Evolutionary conservation across 1,140 invertebrate species (phyloP).

Genomic region (Drosophila busckii): DNA sequence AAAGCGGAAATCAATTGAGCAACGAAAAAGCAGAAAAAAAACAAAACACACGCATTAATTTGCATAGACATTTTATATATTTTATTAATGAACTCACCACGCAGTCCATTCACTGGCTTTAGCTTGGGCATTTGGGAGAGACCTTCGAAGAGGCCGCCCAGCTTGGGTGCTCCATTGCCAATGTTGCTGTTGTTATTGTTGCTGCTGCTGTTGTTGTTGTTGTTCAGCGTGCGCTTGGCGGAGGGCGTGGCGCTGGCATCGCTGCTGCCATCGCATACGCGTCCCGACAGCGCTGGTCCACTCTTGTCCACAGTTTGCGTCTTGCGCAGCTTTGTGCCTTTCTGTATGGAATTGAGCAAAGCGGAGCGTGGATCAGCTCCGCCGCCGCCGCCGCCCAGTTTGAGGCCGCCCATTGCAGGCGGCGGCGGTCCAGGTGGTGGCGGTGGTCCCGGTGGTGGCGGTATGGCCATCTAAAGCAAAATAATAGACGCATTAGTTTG

Average conservation of each 20-base stretch:
- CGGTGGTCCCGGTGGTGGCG: conserved; percentile 82
- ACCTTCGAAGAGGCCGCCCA: conserved; percentile 90
- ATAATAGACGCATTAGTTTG: background rate
- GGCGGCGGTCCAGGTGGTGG: conserved; percentile 84
- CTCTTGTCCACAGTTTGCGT: conserved; percentile 93
- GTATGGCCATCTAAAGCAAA: conserved; percentile 79
- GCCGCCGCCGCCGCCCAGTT: conserved; percentile 74
- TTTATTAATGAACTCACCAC: conserved; percentile 46
- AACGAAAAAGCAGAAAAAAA: no score
- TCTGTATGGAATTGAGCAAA: conserved; percentile 89
- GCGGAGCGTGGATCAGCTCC: conserved; percentile 83
- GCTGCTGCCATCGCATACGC: conserved; percentile 33
- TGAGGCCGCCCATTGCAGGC: conserved; percentile 79
- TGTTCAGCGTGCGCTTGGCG: conserved; percentile 68
- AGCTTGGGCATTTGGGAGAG: conserved; percentile 89
- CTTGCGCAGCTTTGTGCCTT: conserved; percentile 90
- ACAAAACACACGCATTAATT: conserved; percentile 21
- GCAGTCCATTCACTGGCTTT: conserved; percentile 85
- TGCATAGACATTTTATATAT: conserved; percentile 19
- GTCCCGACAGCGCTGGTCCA: conserved; percentile 86
- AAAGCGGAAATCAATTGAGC: conserved; percentile 61
- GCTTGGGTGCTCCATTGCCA: conserved; percentile 80
- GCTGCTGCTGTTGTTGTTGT: conserved; percentile 46
- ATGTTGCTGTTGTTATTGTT: conserved; percentile 49
- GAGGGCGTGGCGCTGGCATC: conserved; percentile 63